phyloP scores from a whole-genome alignment of 2,888 invertebrate genomes.

The Homarus gammarus region DNA sequence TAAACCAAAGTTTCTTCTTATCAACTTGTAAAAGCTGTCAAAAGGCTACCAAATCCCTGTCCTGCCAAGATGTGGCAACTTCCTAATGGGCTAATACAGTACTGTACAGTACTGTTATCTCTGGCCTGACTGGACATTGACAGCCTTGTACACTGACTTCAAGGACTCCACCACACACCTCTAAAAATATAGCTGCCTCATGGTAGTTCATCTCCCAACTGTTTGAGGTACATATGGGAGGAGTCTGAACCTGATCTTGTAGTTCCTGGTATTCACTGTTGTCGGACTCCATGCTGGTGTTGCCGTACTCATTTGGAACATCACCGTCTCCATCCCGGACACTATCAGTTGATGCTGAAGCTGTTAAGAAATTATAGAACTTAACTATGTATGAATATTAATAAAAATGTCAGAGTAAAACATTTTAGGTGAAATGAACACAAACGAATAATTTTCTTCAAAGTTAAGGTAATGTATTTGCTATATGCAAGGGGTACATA shows the following conservation, averaged over 20 bases:
- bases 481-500: too few species aligned
- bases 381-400: too few species aligned
- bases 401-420: neutral
- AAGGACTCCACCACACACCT: slow-evolving; percentile 81
- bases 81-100: too few species aligned
- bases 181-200: slow-evolving; percentile 92
- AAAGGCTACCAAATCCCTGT: too few species aligned
- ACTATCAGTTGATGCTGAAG: slow-evolving; percentile 3
- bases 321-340: neutral
- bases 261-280: slow-evolving; percentile 42
- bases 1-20: too few species aligned
- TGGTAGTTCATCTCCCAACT: slow-evolving; percentile 94
- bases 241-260: neutral
- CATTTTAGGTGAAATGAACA: neutral
- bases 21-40: too few species aligned
- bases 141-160: neutral
- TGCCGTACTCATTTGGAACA: slow-evolving; percentile 52
- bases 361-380: neutral
- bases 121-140: neutral
- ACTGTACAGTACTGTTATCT: too few species aligned
- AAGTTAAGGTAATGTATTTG: neutral
- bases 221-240: neutral
- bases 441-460: neutral
- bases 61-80: too few species aligned
- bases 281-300: slow-evolving; percentile 41